Evolutionary conservation across 2,113 vertebrate genomes (phyloP), one percentile per base, ranked within the genome.

Genomic region (Pygoscelis adeliae): DNA sequence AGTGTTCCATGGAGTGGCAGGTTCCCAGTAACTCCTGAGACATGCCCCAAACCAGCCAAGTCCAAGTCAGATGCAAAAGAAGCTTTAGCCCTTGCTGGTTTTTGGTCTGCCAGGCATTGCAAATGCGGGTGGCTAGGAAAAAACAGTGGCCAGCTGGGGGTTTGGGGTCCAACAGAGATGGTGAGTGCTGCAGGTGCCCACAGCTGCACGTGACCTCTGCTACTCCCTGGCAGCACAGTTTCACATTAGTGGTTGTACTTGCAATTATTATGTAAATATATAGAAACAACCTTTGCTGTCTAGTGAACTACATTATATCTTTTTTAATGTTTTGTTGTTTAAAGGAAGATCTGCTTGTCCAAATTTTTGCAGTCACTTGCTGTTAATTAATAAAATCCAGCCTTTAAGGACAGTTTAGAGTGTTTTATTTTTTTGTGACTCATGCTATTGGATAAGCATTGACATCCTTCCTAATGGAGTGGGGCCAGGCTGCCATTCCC

Each of bases 71-170:
- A n/a, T 42, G 50, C 34, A 74, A 63, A 80, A 88, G 42, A 10
- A 74, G 15, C 27, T 63, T 69, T 32, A 73, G 23, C 15, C 17
- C 34, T 88, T 21, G 18, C 30, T 21, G 44, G 29, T 3, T 47
- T 38, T 25, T 88, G 4, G 21, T 69, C 32, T 62, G 12, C 15
- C 21, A 11, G 58, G 47, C 16, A 20, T 23, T 30, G 23, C 9
- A 49, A 27, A 50, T 23, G 32, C 1, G 1, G 5, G 7, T 3
- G 8, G 10, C 8, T 22, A 38, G 20, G 10, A 34, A n/a, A 59
- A 83, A 53, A 5, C 2, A n/a, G 44, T 0, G 2, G 15, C 29
- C 29, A 77, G 30, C 7, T 6, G 8, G 11, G 10, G 19, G 8
- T 1, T 25, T 52, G 44, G 20, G 9, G 32, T 36, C 26, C 16